Base-by-base conservation (phyloP, 2,888 invertebrate genomes). In the Cantharis lateralis region DNA sequence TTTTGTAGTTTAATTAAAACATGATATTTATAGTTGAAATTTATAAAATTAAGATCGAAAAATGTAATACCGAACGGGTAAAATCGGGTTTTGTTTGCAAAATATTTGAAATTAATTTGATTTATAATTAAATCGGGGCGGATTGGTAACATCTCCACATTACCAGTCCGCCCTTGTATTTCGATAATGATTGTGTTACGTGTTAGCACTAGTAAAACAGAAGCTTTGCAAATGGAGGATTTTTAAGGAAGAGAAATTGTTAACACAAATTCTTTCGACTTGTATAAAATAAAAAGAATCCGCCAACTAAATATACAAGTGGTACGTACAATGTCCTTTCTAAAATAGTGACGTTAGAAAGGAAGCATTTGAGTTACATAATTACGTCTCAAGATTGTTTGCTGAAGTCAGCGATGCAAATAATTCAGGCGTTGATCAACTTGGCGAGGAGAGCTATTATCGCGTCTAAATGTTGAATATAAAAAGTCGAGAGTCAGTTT, bases 341-440 rank as follows among this genome's bases (percentile, higher is more conserved):
- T 78, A 75, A 78, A 75, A 78, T 78, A 78, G 75, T 75, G 74
- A 78, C 72, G 72, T 72, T 75, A 69, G 70, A 75, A 75, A 78
- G 69, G 69, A 74, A 74, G 74, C 74, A 74, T 78, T 75, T 69
- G 74, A 78, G 78, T 72, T 78, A 75, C 75, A 82, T 84, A 84
- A 84, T 84, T 84, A 83, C 74, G 82, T 81, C 81, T 79, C 78
- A 78, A 81, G 83, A 83, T 84, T 84, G 84, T 84, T 84, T 84
- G 84, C 83, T 75, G 82, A 82, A 82, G 79, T 81, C 84, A 83
- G 82, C 80, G 82, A 83, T 82, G 84, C 84, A 83, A 84, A 84
- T 84, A 84, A 84, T 84, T 83, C 82, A 80, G 82, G 82, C 83
- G 84, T 82, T 82, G 82, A 84, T 84, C 84, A 82, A 83, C 78